Evolutionary conservation across 2,113 vertebrate genomes (phyloP), one percentile per base, ranked within the genome.

Genomic region (Myotis davidii): DNA sequence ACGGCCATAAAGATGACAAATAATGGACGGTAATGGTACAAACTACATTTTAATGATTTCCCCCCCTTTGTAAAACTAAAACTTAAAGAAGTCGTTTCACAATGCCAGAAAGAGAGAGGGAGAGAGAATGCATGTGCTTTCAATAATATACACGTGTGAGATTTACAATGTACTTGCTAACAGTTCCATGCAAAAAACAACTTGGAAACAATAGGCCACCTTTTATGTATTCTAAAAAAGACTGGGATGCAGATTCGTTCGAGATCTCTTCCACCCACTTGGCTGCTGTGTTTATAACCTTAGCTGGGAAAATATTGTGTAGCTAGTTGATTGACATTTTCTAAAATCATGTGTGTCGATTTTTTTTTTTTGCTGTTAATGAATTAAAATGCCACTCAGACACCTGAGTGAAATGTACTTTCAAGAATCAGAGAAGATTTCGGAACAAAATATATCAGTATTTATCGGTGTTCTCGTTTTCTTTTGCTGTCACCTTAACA

Each of bases 1-100:
- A 97, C 94, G 96, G 98, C 96, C 97, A 98, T 98, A 98, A 98
- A 98, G 97, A 98, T 98, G 98, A 98, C 97, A 98, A 98, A 98
- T 97, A 98, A 98, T 0, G 73, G 97, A 93, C 88, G 0, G 0
- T 95, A 98, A 98, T 96, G 98, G 97, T 94, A 94, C 96, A 91
- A 97, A 98, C 96, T 97, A 98, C 97, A 78, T 97, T 98, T 98
- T 99, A 98, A 99, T 97, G 97, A 97, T 94, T 87, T 64, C 67
- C 88, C 87, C 87, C 91, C 90, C 89, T 94, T 95, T 82, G 94
- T 54, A 87, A 95, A 90, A 93, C 91, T 90, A 94, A 97, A 97
- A 94, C 90, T 81, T 70, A 29, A 32, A 93, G 78, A 97, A 97
- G 93, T 61, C 94, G 97, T 97, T 98, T 96, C 90, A 90, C 93